Evolutionary conservation across 2,113 vertebrate species (phyloP).

Genomic region (Turdus rufiventris): DNA sequence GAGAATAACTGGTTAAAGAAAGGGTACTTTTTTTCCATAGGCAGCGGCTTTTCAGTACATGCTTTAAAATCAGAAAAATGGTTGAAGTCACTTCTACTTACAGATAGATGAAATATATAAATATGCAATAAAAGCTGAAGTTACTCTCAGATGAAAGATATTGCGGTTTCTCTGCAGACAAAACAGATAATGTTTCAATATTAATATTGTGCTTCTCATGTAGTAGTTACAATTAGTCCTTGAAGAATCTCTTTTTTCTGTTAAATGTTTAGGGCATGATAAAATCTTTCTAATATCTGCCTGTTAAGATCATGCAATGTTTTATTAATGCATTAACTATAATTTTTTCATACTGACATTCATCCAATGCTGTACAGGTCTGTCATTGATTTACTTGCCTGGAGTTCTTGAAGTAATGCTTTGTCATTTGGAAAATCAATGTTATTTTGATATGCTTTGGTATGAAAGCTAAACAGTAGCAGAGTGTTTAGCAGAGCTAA

Average conservation of each 20-base stretch:
- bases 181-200: neutral
- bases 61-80: neutral
- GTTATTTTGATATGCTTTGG: neutral
- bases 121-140: neutral
- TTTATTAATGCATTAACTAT: neutral
- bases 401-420: neutral
- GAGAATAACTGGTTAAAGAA: neutral
- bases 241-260: neutral
- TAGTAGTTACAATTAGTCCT: neutral
- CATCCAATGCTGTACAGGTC: neutral
- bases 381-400: neutral
- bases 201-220: neutral
- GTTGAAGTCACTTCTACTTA: neutral
- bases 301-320: neutral
- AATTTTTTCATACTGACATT: neutral
- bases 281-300: neutral
- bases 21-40: neutral
- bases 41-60: neutral
- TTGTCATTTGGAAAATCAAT: neutral
- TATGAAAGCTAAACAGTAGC: neutral
- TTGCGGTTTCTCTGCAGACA: neutral
- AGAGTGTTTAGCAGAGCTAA: no score
- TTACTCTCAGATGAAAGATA: neutral
- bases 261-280: neutral
- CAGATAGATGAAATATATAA: neutral